These are phyloP conservation scores for Myiotriccus ornatus DNA, from an alignment of 2,797 vertebrate species.

Conservation along the genomic window DNA sequence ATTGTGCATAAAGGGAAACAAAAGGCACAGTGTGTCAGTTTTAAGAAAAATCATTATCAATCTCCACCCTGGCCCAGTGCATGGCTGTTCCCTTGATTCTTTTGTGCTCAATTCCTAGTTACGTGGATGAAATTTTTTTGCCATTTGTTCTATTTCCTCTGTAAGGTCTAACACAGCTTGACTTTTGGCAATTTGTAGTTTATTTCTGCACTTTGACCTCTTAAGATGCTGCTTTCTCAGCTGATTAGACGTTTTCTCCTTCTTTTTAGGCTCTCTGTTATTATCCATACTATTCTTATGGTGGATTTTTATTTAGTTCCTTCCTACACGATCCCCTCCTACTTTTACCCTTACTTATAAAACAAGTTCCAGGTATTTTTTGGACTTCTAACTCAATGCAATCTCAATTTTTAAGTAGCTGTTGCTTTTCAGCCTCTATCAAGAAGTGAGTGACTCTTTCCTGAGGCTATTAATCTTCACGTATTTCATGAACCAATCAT, in stretches of 20 bases:
- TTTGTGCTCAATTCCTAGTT: background rate
- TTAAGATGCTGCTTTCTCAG: constrained; percentile 1
- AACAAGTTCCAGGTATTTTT: background rate
- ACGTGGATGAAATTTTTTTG: background rate
- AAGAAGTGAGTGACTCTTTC: background rate
- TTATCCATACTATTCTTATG: background rate
- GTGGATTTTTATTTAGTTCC: constrained; percentile 32
- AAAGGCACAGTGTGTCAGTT: background rate
- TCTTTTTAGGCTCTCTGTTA: background rate
- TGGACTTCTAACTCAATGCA: background rate
- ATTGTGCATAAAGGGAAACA: background rate
- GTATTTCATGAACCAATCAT: background rate
- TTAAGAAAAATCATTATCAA: background rate
- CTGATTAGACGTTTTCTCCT: background rate
- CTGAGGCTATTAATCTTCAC: background rate
- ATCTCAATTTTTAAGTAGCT: background rate
- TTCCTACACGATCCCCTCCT: constrained; percentile 9
- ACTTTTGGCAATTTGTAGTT: constrained; percentile 12
- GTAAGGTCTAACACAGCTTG: background rate
- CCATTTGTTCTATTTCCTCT: constrained; percentile 27
- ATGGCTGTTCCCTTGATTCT: background rate
- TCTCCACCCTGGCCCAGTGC: background rate
- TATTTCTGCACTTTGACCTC: constrained; percentile 40
- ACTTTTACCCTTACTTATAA: background rate
- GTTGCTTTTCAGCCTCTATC: background rate